Conservation (phyloP, 2,888 invertebrate species). For the Stenodema calcarata region DNA sequence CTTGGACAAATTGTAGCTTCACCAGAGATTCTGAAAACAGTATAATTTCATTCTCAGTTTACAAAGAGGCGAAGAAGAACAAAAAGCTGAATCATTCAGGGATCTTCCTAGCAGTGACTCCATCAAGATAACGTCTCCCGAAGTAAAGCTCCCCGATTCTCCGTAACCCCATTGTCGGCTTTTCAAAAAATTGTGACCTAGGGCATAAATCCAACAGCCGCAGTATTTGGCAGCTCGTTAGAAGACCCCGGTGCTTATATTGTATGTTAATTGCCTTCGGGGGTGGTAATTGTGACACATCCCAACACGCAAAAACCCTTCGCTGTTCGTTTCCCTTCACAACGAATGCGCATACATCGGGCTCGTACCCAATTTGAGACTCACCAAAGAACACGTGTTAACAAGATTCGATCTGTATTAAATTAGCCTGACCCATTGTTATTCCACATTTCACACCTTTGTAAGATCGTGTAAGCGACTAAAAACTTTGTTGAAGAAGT, state of each 20-base stretch:
- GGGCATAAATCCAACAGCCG: slow-evolving; percentile 27
- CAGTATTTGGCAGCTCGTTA: slow-evolving; percentile 49
- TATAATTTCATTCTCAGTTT: too few relatives aligned
- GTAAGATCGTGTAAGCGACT: slow-evolving; percentile 30
- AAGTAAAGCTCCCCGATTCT: not conserved
- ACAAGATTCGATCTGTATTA: slow-evolving; percentile 50
- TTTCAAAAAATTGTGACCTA: slow-evolving; percentile 9
- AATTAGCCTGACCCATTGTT: slow-evolving; percentile 46
- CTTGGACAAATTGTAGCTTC: not conserved
- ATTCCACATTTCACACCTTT: slow-evolving; percentile 47
- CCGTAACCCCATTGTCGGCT: not conserved
- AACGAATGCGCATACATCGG: slow-evolving; percentile 47
- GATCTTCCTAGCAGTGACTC: not conserved
- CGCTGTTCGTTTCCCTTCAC: not conserved
- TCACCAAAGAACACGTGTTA: slow-evolving; percentile 41
- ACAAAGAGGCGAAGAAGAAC: not conserved
- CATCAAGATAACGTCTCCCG: not conserved
- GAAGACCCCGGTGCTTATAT: slow-evolving; percentile 50
- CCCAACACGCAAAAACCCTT: slow-evolving; percentile 31
- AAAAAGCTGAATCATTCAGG: not conserved
- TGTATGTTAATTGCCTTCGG: slow-evolving; percentile 51
- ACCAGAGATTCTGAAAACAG: too few relatives aligned
- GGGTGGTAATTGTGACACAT: slow-evolving; percentile 53
- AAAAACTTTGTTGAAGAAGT: slow-evolving; percentile 32
- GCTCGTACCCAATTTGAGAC: slow-evolving; percentile 42